Base-by-base conservation (phyloP, 2,113 vertebrate species). In the Odontophorus gujanensis region DNA sequence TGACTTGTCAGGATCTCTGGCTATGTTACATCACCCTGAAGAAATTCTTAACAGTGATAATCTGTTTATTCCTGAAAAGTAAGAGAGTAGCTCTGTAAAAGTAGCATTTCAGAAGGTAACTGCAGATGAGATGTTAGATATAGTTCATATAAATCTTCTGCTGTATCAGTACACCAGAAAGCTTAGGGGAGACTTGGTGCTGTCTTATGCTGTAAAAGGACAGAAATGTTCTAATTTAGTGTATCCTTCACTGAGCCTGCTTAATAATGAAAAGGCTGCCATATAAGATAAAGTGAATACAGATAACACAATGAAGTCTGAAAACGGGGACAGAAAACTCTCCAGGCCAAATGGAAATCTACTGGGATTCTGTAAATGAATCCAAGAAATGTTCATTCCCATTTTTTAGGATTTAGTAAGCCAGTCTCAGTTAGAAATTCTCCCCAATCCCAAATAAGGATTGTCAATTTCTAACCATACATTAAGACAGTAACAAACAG, bases 231-330 rank as follows among this genome's bases (percentile, higher is more conserved):
- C 66, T 66, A 87, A 85, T 74, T 69, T 66, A 62, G 62, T 57
- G 53, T 65, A 85, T 71, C 71, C 82, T 66, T 77, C 92, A 76
- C 58, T 58, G 73, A 81, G 43, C 28, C 80, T 81, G 43, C 80
- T 93, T 86, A 85, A 87, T 87, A 92, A 81, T 87, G 86, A 89
- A 92, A 89, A 86, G 81, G 73, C 89, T 89, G 87, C 85, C 66
- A 65, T 22, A 75, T n/a, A 47, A 95, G 83, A 94, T 79, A 87
- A 81, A 95, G 74, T 40, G 83, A 85, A 82, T 90, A 87, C 74
- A 90, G 94, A 86, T 85, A 91, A 79, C 0, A 90, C 83, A 85
- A 36, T 9, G 71, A 91, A 91, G 93, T 66, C 82, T 92, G 79
- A 66, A 94, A 93, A 96, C 0, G 42, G 89, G 87, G 92, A 89